Base-by-base conservation (phyloP, 92 coral and sea anemone species). In the Virgularia gustaviana region DNA sequence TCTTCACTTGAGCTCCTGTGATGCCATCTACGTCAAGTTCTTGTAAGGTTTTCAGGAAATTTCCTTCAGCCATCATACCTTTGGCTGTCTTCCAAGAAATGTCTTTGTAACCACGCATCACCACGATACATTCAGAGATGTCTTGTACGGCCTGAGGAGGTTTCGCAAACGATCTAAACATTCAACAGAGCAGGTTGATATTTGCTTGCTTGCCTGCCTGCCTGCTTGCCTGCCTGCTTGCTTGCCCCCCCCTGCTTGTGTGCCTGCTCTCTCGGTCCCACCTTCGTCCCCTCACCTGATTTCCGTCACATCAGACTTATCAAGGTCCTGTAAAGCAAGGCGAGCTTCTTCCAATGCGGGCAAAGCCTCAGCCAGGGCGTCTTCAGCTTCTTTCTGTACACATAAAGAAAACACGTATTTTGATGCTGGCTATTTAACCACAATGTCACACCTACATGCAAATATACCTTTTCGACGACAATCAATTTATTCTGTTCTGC, bases 41-140 rank as follows among this genome's bases (percentile, higher is more conserved):
- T 35, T 96, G 90, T 72, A 94, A 57, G 36, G 87, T 82, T 78
- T 85, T 94, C 71, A 94, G 83, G 90, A 94, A 94, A 84, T 94
- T 94, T 19, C 94, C 96, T 66, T 94, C 99, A 8, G 99, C 90
- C 99, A 94, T 94, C 99, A 94, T 94, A 23, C 90, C 99, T 79
- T 94, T 94, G 41, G 99, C 99, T 3, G 87, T 85, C 43, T 94
- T 94, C 99, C 99, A 94, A 0, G 87, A 86, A 31, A 94, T 80
- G 33, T 94, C 99, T 49, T 89, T 94, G 60, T 73, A 94, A 8
- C 99, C 99, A 39, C 96, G 91, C 81, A 94, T 72, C 27, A 89
- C 88, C 18, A 94, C 99, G 72, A 94, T 94, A 42, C 96, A 90
- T 81, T 94, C 99, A 15, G 99, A 89, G 33, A 94, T 96, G 88